These are phyloP conservation scores for Meriones psammophilus DNA, from an alignment of 2,797 vertebrate species.

Conservation along the genomic window DNA sequence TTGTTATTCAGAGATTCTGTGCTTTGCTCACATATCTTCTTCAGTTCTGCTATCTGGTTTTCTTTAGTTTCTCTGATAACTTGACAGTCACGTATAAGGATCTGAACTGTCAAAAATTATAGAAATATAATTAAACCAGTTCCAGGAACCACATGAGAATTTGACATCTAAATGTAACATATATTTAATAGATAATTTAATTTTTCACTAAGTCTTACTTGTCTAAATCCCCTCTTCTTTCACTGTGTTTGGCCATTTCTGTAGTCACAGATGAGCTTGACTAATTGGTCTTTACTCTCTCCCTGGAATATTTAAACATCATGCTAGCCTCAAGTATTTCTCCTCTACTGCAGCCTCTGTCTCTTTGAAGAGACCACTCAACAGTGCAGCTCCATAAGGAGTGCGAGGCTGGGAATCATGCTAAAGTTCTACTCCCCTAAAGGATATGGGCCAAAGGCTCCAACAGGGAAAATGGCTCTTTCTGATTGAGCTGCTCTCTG, in stretches of 20 bases:
- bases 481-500: background rate
- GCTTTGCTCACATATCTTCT: conserved; percentile 95
- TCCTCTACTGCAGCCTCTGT: background rate
- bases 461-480: background rate
- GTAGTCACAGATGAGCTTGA: background rate
- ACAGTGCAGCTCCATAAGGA: background rate
- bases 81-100: conserved; percentile 94
- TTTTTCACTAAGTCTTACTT: conserved; percentile 14
- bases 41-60: conserved; percentile 96
- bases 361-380: background rate
- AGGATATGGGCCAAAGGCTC: background rate
- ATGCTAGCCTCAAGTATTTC: background rate
- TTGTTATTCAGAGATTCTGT: conserved; percentile 94
- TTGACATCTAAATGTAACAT: background rate
- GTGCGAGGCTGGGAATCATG: background rate
- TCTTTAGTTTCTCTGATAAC: conserved; percentile 95
- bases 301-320: background rate
- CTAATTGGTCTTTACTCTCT: background rate
- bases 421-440: background rate
- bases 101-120: conserved; percentile 93
- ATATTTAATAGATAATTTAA: background rate
- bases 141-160: conserved; percentile 41
- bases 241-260: background rate
- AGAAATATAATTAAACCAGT: conserved; percentile 72
- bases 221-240: background rate